Conservation (phyloP, 2,888 invertebrate species). For the Odontocolon sp. region DNA sequence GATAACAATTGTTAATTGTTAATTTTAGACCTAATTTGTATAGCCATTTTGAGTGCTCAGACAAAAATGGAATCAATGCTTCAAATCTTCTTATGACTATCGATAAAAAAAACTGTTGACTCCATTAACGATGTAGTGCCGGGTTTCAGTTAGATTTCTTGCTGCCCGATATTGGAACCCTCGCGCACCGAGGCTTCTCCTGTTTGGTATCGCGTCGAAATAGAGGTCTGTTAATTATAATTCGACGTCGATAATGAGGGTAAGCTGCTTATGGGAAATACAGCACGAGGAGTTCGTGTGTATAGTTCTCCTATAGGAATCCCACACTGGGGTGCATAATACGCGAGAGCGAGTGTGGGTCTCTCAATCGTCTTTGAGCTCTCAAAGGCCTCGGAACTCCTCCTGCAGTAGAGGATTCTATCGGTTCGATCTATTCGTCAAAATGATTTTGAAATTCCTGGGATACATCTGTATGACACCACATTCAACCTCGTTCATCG, state of each 20-base stretch:
- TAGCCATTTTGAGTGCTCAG: no score
- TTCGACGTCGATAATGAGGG: conserved; percentile 75
- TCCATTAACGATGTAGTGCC: conserved; percentile 34
- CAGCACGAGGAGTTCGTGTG: conserved; percentile 59
- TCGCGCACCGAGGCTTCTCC: conserved; percentile 29
- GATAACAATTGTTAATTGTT: no score
- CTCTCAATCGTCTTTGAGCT: conserved; percentile 68
- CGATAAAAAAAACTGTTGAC: background rate
- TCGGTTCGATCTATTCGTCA: conserved; percentile 1
- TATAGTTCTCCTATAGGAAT: conserved; percentile 40
- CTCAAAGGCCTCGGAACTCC: conserved; percentile 59
- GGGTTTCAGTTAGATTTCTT: conserved; percentile 53
- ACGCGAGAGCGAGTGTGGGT: conserved; percentile 21
- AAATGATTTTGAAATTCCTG: conserved; percentile 24
- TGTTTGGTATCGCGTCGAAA: conserved; percentile 42
- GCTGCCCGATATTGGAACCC: conserved; percentile 55
- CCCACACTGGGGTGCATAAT: conserved; percentile 31
- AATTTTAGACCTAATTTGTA: no score
- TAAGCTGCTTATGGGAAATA: conserved; percentile 72
- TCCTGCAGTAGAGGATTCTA: background rate
- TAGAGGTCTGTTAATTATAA: conserved; percentile 72
- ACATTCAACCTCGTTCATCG: background rate
- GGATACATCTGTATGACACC: background rate
- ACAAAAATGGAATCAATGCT: no score
- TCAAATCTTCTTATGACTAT: no score